Conservation (phyloP, 2,113 vertebrate species). For the Scophthalmus maximus region DNA sequence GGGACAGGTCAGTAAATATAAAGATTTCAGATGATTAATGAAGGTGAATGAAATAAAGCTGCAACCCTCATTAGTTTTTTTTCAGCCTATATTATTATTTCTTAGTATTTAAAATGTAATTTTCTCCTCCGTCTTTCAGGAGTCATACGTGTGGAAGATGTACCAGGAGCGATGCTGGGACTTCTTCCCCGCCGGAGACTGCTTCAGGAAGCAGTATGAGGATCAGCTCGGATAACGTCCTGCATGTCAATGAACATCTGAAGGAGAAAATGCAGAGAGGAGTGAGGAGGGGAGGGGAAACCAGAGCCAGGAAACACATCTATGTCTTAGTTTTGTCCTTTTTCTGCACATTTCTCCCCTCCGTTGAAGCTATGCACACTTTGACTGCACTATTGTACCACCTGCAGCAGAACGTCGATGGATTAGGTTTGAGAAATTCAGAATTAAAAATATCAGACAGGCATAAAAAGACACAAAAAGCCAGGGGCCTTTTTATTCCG, state of each 20-base stretch:
- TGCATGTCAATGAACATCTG: background rate
- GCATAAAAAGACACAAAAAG: conserved; percentile 11
- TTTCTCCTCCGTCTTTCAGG: conserved; percentile 72
- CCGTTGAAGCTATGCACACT: conserved; percentile 70
- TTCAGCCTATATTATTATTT: background rate
- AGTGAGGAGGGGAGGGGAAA: conserved; percentile 1
- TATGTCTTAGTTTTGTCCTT: conserved; percentile 53
- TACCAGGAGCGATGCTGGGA: conserved; percentile 95
- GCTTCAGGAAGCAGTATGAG: conserved; percentile 95
- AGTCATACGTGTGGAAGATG: conserved; percentile 96
- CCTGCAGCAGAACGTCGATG: conserved; percentile 43
- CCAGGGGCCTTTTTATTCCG: conserved; percentile 40
- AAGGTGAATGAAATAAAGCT: background rate
- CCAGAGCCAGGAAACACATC: conserved; percentile 32
- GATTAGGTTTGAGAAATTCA: conserved; percentile 16
- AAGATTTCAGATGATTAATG: background rate
- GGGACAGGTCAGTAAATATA: conserved; percentile 87
- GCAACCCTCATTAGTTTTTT: background rate
- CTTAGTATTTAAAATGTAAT: no score
- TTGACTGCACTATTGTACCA: conserved; percentile 52
- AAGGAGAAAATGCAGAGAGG: conserved; percentile 2
- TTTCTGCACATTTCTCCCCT: conserved; percentile 54
- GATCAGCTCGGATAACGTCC: conserved; percentile 89
- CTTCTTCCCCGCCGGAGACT: conserved; percentile 94
- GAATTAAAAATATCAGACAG: conserved; percentile 5